Evolutionary conservation across 2,888 invertebrate species (phyloP), one percentile per base, ranked within the genome.

Genomic region (Nomada ferruginata): DNA sequence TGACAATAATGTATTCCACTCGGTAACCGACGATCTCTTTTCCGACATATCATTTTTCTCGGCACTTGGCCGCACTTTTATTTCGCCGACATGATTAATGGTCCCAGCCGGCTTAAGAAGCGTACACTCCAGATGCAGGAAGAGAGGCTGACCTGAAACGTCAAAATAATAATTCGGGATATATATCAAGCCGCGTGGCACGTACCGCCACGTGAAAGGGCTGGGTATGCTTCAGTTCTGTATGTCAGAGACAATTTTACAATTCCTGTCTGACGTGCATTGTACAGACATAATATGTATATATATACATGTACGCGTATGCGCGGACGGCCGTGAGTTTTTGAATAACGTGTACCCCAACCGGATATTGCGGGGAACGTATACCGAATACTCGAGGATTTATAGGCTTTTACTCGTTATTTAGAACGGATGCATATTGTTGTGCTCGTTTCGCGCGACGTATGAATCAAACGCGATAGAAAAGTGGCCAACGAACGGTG

Each of bases 31-130:
- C 77, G 82, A 81, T 75, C 84, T 80, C 83, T 83, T 85, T 15
- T 26, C 83, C 79, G 42, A 57, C 69, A 82, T 85, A 82, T 88
- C 90, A 90, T 91, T 91, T 91, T 90, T 90, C 89, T 89, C 86
- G 80, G 42, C 84, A 83, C 83, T 59, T 50, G 76, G 74, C 36
- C 66, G 79, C 84, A 85, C 78, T 89, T 87, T 91, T 89, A 89
- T 90, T 91, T 89, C 75, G 79, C 64, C 72, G 86, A 86, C 87
- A 81, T 91, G 92, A 92, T 91, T 91, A 91, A 92, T 91, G 89
- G 89, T 68, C 26, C 66, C 60, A 60, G 63, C 52, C 66, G 68
- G 75, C 66, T 72, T 76, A 77, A 83, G 83, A 81, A 85, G 75
- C 79, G 81, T 70, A 65, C 81, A 78, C 81, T 76, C 72, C 70